Evolutionary conservation across 2,113 vertebrate species (phyloP), one percentile per base, ranked within the genome.

Genomic region (Xiphorhynchus elegans): DNA sequence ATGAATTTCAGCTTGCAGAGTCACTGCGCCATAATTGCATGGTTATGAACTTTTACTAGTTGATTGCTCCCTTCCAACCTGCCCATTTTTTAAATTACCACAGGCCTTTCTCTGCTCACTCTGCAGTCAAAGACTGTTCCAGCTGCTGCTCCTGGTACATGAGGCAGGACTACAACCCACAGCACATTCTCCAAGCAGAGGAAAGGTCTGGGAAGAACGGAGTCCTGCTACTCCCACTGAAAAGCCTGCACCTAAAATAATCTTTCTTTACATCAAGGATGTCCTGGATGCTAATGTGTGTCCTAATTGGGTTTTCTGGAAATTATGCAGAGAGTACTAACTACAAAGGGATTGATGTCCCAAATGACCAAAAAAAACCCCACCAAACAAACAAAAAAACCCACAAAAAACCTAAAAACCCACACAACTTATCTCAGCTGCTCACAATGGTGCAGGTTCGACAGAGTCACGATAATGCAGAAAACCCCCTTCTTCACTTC

Each of bases 11-110:
- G 52, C 68, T 37, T 86, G 59, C 76, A 80, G n/a, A 80, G 78
- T 77, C 56, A 50, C 72, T 68, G 15, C 80, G 75, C 63, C 26
- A 33, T 80, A 95, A 90, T 70, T 93, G 56, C 82, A 93, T 7
- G 55, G 75, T 94, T 90, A 90, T 33, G 75, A 88, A 84, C 79
- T 90, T 96, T 93, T 88, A 90, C 72, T 93, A 72, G 72, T 63
- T 47, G 72, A 72, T 77, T 94, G 72, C 56, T 92, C 52, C 59
- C 64, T 94, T 94, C 76, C 78, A 95, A 74, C 42, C 33, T 86
- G 59, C 55, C 75, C 75, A 52, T 78, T 96, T 83, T 94, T 92
- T 26, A 88, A 95, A 86, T 53, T 52, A 77, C 67, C 78, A 23
- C 79, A 83, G 63, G 79, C 75, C 56, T 67, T n/a, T 52, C 86